Evolutionary conservation across 2,888 invertebrate genomes (phyloP).

Genomic region (Napeogenes sylphis): DNA sequence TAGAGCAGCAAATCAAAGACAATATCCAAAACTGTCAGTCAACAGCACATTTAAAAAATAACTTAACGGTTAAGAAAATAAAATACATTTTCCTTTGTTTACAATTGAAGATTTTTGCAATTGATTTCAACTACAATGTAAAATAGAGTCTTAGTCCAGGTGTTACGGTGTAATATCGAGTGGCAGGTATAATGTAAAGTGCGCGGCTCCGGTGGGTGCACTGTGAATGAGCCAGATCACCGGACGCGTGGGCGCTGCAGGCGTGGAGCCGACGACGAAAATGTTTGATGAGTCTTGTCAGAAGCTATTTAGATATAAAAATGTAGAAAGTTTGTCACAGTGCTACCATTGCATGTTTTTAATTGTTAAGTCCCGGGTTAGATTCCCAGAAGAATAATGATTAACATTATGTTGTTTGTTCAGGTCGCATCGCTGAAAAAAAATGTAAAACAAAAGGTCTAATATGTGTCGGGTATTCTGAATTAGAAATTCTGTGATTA

Average conservation of each 20-base stretch:
- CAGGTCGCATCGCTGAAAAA: too few species aligned
- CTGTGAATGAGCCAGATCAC: constrained; percentile 50
- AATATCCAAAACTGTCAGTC: constrained; percentile 4
- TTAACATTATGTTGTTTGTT: too few species aligned
- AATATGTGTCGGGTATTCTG: too few species aligned
- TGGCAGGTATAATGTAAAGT: constrained; percentile 27
- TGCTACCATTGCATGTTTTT: too few species aligned
- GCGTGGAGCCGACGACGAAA: background rate
- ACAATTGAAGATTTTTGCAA: background rate
- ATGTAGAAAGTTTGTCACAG: too few species aligned
- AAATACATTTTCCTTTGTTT: constrained; percentile 10
- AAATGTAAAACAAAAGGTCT: too few species aligned
- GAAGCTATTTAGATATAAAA: background rate
- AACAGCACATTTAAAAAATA: constrained; percentile 11
- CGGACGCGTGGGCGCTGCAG: constrained; percentile 36
- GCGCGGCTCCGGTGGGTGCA: constrained; percentile 23
- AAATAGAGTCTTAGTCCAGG: constrained; percentile 18
- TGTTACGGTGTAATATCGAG: constrained; percentile 12
- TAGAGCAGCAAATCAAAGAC: constrained; percentile 11
- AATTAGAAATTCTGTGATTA: too few species aligned
- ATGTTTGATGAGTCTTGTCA: background rate
- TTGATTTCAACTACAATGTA: background rate
- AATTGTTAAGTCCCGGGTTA: too few species aligned
- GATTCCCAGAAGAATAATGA: too few species aligned
- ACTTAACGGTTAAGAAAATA: background rate